Evolutionary conservation across 2,113 vertebrate species (phyloP), one percentile per base, ranked within the genome.

Genomic region (Colistium nudipinnis): DNA sequence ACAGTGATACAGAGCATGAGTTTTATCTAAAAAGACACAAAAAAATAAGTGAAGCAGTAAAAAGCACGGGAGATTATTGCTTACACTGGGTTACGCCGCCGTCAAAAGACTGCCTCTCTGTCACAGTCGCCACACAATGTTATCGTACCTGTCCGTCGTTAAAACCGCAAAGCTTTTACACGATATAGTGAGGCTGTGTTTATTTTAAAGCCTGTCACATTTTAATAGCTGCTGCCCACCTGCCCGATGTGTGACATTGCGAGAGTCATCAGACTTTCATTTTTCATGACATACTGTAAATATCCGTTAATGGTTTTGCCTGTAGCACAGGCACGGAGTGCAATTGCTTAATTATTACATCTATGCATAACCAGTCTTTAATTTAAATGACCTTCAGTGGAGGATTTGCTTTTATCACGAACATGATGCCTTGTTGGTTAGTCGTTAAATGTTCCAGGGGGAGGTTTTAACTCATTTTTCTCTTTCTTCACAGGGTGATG

Each of bases 401-500:
- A n/a, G n/a, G n/a, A n/a, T 33, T 16, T 56, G 70, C 73, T 78
- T 4, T 14, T 56, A 73, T 78, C 78, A 66, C 59, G 67, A 41
- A 48, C 35, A 62, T 48, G 30, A 60, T 47, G 35, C 57, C 70
- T 70, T 62, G n/a, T 53, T 17, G 45, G 41, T 57, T 64, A 12
- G 30, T 74, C 78, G 8, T 28, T 33, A 13, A 52, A 38, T 66
- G 47, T 70, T 33, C 3, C 2, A 55, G 25, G 27, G 13, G 25
- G 6, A 7, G 31, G 12, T 51, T 49, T 35, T 62, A 11, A 47
- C 33, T 65, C 35, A 78, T 76, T 63, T 43, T 65, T 59, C 22
- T 71, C n/a, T 57, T 52, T 33, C 49, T 75, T 80, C 53, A 24
- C 82, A 93, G 92, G 92, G 92, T 16, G 91, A 93, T 27, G 36